Evolutionary conservation across 2,888 invertebrate species (phyloP).

Genomic region (Eupithecia centaureata): DNA sequence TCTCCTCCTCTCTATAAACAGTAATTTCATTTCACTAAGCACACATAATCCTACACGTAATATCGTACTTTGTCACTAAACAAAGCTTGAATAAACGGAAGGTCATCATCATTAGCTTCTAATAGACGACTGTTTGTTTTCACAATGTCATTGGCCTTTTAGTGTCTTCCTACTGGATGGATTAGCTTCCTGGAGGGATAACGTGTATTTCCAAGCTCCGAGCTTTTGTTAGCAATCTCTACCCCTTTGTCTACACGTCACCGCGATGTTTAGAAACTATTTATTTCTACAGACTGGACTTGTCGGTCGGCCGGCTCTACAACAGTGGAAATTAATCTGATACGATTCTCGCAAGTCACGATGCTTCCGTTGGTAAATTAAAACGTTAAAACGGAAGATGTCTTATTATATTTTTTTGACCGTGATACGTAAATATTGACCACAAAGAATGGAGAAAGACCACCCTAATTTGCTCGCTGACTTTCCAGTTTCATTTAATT

Average conservation of each 20-base stretch:
- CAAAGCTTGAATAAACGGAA: slow-evolving; percentile 8
- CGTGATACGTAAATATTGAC: slow-evolving; percentile 51
- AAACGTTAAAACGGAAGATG: slow-evolving; percentile 69
- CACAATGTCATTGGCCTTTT: slow-evolving; percentile 65
- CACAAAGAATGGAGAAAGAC: slow-evolving; percentile 56
- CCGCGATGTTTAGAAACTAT: slow-evolving; percentile 63
- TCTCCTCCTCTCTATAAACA: slow-evolving; percentile 48
- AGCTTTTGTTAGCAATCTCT: slow-evolving; percentile 49
- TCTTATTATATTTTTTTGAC: slow-evolving; percentile 62
- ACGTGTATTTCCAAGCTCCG: slow-evolving; percentile 66
- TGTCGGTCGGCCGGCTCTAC: slow-evolving; percentile 53
- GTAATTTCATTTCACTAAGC: slow-evolving; percentile 7
- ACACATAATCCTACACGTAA: slow-evolving; percentile 6
- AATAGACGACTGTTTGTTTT: slow-evolving; percentile 54
- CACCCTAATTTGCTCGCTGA: slow-evolving; percentile 58
- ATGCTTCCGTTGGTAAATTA: slow-evolving; percentile 79
- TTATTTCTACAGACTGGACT: slow-evolving; percentile 62
- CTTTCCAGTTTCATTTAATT: slow-evolving; percentile 52
- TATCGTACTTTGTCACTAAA: background rate
- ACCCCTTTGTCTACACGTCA: slow-evolving; percentile 64
- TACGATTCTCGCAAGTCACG: slow-evolving; percentile 77
- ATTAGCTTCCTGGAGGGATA: slow-evolving; percentile 71
- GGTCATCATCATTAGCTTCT: slow-evolving; percentile 25
- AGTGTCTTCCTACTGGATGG: slow-evolving; percentile 61
- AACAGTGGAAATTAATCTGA: slow-evolving; percentile 75